Evolutionary conservation across 2,888 invertebrate genomes (phyloP).

Genomic region (Meta bourneti): DNA sequence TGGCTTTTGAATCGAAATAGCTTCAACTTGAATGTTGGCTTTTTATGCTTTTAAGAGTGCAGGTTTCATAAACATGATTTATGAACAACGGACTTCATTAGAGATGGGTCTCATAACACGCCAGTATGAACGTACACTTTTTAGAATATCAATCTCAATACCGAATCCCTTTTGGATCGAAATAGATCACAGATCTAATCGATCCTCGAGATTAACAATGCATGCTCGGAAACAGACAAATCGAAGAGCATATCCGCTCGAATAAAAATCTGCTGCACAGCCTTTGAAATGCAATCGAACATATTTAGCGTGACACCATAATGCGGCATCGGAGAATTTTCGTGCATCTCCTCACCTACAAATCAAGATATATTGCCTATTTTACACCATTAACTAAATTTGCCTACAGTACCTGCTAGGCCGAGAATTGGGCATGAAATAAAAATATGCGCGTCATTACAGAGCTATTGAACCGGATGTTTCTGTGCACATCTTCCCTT

Average conservation of each 20-base stretch:
- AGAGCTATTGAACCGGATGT: conserved; percentile 73
- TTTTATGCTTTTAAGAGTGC: no score
- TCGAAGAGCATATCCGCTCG: background rate
- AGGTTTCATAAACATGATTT: background rate
- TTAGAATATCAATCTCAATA: background rate
- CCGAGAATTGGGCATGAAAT: conserved; percentile 13
- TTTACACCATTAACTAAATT: conserved; percentile 32
- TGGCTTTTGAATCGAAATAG: no score
- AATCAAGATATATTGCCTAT: conserved; percentile 21
- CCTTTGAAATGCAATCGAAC: background rate
- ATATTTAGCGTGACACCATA: conserved; percentile 1
- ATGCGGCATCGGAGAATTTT: conserved; percentile 8
- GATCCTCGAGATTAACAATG: background rate
- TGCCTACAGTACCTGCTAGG: conserved; percentile 11
- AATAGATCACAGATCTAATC: background rate
- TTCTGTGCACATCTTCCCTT: conserved; percentile 15
- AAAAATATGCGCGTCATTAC: conserved; percentile 58
- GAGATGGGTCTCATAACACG: background rate
- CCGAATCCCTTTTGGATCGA: background rate
- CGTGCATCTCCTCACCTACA: conserved; percentile 36
- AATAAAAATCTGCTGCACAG: background rate
- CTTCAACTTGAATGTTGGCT: no score
- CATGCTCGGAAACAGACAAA: background rate
- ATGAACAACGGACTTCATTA: background rate
- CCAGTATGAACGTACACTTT: background rate